Percentiles rank a stretch among this genome's conserved stretches.
phyloP scores from a whole-genome alignment of 2,888 invertebrate genomes.

The Acronicta leporina region DNA sequence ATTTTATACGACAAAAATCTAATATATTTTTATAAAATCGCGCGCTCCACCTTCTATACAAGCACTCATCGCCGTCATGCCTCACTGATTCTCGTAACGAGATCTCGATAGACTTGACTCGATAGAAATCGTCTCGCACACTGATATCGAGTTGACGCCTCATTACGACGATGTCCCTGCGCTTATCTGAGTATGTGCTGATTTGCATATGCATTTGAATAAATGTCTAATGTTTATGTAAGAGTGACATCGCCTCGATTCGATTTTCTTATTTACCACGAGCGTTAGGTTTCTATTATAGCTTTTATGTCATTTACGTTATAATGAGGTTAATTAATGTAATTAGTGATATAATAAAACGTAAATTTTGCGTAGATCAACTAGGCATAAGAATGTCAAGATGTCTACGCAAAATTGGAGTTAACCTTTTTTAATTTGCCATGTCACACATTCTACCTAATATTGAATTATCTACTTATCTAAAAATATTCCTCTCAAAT shows the following conservation, averaged over 20 bases:
- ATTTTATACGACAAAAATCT: constrained; percentile 18
- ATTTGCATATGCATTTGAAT: constrained; percentile 47
- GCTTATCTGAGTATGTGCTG: constrained; percentile 44
- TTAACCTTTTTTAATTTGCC: too few species aligned
- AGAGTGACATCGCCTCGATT: constrained; percentile 44
- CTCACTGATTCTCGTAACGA: constrained; percentile 67
- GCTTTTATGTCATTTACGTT: constrained; percentile 13
- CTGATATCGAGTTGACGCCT: constrained; percentile 48
- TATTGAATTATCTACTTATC: constrained; percentile 4
- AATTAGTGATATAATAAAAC: constrained; percentile 19
- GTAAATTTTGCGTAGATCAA: too few species aligned
- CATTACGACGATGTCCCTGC: constrained; percentile 53
- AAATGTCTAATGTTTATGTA: constrained; percentile 51
- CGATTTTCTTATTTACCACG: constrained; percentile 31
- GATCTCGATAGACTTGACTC: constrained; percentile 63
- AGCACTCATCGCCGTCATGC: constrained; percentile 53
- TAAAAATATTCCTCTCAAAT: constrained; percentile 24
- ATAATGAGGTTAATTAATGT: constrained; percentile 32
- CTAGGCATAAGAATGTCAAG: too few species aligned
- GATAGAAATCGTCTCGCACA: constrained; percentile 63
- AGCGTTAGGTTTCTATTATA: constrained; percentile 31
- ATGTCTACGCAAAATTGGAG: too few species aligned
- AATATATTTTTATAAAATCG: constrained; percentile 14
- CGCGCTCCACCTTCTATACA: constrained; percentile 51
- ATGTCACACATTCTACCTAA: background rate